Evolutionary conservation across 2,797 vertebrate species (phyloP).

Genomic region (Macropus fuliginosus): DNA sequence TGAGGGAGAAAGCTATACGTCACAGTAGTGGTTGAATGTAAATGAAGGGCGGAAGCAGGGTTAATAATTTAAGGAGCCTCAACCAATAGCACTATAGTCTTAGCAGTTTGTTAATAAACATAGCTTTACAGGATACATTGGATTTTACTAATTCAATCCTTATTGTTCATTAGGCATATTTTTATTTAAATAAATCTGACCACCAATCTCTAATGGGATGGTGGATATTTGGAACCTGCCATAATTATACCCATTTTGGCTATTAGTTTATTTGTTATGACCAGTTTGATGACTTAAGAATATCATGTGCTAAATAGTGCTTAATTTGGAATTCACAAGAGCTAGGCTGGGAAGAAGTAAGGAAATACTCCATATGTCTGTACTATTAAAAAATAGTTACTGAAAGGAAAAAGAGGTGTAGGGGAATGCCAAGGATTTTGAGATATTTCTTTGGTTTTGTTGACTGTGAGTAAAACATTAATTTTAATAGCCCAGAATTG

Average conservation of each 20-base stretch:
- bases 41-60: not conserved
- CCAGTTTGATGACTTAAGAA: not conserved
- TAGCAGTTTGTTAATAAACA: slow-evolving; percentile 18
- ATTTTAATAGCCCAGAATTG: slow-evolving; percentile 60
- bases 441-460: slow-evolving; percentile 6
- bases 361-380: not conserved
- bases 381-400: not conserved
- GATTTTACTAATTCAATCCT: slow-evolving; percentile 8
- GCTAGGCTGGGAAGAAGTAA: not conserved
- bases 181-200: slow-evolving; percentile 39
- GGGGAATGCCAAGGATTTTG: slow-evolving; percentile 47
- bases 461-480: slow-evolving; percentile 61
- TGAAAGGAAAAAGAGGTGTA: not conserved
- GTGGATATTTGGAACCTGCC: not conserved
- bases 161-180: slow-evolving; percentile 21
- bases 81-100: slow-evolving; percentile 32
- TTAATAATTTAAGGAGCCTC: not conserved
- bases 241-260: not conserved
- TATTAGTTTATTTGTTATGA: not conserved
- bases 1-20: not conserved
- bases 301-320: slow-evolving; percentile 1
- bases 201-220: not conserved
- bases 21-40: not conserved
- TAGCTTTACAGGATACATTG: not conserved
- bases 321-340: slow-evolving; percentile 28